These are phyloP conservation scores for Mormyrops boulengeri DNA, from an alignment of 2,797 vertebrate species.

Conservation along the genomic window DNA sequence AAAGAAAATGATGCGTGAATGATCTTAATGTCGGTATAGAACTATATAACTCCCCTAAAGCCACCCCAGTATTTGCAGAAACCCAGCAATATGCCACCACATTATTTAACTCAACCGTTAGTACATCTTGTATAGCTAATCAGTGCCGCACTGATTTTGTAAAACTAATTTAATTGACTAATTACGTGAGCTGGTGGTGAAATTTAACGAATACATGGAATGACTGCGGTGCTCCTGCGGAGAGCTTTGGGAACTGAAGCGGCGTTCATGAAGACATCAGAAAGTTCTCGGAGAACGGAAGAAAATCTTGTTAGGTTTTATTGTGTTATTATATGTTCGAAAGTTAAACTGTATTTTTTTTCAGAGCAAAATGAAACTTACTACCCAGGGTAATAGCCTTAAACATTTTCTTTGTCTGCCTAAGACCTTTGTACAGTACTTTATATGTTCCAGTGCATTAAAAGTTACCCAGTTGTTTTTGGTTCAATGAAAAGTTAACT, in stretches of 20 bases:
- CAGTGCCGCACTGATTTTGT: background rate
- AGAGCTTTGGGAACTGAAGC: background rate
- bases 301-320: background rate
- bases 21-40: background rate
- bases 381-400: background rate
- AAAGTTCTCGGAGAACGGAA: background rate
- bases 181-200: background rate
- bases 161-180: background rate
- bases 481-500: background rate
- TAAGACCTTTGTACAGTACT: background rate
- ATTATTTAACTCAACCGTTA: background rate
- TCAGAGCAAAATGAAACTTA: background rate
- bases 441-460: background rate
- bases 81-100: background rate
- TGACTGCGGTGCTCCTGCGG: background rate
- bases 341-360: background rate
- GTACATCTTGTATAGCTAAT: background rate
- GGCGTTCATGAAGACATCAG: background rate
- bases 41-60: background rate
- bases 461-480: background rate
- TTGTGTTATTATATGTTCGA: background rate
- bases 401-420: background rate
- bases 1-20: background rate
- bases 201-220: background rate
- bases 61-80: background rate